A percentile compares a stretch with the other conserved stretches of the same genome.
Evolutionary conservation across 2,888 invertebrate species (phyloP).

Genomic region (Drosophila pegasa): DNA sequence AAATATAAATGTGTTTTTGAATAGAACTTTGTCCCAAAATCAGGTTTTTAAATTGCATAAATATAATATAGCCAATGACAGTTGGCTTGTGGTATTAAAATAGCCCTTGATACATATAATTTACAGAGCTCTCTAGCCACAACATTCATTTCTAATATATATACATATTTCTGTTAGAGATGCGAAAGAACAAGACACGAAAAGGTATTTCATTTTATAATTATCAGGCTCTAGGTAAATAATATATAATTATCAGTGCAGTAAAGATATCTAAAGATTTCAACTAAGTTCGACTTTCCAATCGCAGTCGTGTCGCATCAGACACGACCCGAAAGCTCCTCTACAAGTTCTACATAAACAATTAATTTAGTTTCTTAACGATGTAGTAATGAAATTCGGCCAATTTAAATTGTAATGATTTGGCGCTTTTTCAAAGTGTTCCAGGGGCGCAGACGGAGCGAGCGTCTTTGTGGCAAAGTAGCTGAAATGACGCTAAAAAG

Average conservation of each 20-base stretch:
- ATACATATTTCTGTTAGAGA: too few species aligned
- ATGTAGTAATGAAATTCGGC: constrained; percentile 42
- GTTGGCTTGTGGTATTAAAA: not conserved
- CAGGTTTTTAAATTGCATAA: too few species aligned
- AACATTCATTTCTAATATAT: too few species aligned
- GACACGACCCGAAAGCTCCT: not conserved
- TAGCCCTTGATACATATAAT: not conserved
- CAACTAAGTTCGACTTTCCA: not conserved
- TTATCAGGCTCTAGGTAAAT: too few species aligned
- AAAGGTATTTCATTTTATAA: too few species aligned
- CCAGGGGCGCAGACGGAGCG: constrained; percentile 39
- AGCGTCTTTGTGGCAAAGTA: constrained; percentile 60
- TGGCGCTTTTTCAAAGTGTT: constrained; percentile 71
- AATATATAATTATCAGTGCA: too few species aligned
- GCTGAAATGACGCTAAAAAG: constrained; percentile 77
- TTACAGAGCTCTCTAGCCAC: too few species aligned
- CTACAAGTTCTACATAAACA: constrained; percentile 13
- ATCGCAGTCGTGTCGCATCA: not conserved
- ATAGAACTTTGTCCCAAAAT: too few species aligned
- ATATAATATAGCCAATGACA: not conserved
- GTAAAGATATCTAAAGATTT: not conserved
- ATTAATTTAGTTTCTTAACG: constrained; percentile 52
- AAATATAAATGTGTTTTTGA: too few species aligned
- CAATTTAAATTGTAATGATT: constrained; percentile 75
- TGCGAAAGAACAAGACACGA: too few species aligned